Percentiles rank a stretch among this genome's conserved stretches.
Evolutionary conservation across 1,140 invertebrate species (phyloP).

Genomic region (Eciton burchellii): DNA sequence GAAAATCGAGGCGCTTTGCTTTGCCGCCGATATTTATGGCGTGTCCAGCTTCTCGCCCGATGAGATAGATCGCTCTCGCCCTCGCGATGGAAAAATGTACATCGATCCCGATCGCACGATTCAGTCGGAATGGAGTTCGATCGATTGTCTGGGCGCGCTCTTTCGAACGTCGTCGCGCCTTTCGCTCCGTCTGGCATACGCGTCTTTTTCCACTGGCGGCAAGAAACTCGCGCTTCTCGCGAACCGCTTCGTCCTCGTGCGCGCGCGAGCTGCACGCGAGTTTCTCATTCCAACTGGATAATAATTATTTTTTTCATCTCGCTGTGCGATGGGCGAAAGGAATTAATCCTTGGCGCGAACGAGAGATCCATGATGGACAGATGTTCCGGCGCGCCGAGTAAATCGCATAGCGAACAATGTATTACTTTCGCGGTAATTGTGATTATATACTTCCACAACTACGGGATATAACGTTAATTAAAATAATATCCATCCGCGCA

Average conservation of each 20-base stretch:
- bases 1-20: constrained; percentile 43
- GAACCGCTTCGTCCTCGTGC: background rate
- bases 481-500: constrained; percentile 27
- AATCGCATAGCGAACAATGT: background rate
- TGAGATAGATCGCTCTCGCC: constrained; percentile 46
- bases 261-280: background rate
- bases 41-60: constrained; percentile 8
- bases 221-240: background rate
- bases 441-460: background rate
- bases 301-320: background rate
- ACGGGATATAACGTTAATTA: constrained; percentile 35
- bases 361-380: background rate
- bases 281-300: background rate
- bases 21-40: constrained; percentile 54
- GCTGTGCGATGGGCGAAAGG: background rate
- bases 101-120: constrained; percentile 39
- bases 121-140: constrained; percentile 30
- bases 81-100: constrained; percentile 5
- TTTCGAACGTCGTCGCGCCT: constrained; percentile 25
- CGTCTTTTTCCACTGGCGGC: background rate
- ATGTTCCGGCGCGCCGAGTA: background rate
- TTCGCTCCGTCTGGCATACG: background rate
- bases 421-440: constrained; percentile 3
- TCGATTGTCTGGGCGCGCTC: constrained; percentile 37
- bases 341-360: background rate